Evolutionary conservation across 2,113 vertebrate species (phyloP), one percentile per base, ranked within the genome.

Genomic region (Sciurus niger): DNA sequence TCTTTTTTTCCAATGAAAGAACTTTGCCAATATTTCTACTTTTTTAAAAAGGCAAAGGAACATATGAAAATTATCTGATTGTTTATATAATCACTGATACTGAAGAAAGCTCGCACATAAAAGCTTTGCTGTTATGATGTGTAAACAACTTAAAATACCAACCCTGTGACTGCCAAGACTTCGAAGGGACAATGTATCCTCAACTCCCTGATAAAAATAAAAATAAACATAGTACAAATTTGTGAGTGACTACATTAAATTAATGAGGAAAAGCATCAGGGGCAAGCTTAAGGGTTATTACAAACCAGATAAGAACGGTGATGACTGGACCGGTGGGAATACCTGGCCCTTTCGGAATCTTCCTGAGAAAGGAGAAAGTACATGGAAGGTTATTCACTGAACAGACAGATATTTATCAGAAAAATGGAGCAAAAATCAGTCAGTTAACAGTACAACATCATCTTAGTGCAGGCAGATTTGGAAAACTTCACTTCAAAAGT

Each of bases 331-430:
- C 97, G 98, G 97, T 98, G 97, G 97, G 99, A 99, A 97, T 99
- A 97, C 98, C 98, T 98, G 98, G 99, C 99, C 98, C 99, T 99
- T 97, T 99, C 99, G 93, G 99, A 97, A 98, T 99, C 99, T 98
- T 99, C 99, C 99, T 99, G 97, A 97, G 97, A 98, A 98, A 98
- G 97, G 97, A 98, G 97, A 99, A 89, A 98, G 96, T 60, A 95
- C 96, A 97, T 78, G 85, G 20, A 97, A 93, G 83, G 58, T 97
- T 98, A 98, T 80, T 82, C 58, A 82, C 51, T 22, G 30, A 80
- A 48, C 30, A 73, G 73, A 84, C 46, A 83, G 17, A 0, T 46
- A 22, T 37, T 89, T 32, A 24, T 82, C 58, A 37, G 58, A 92
- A 87, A 85, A 86, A 94, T 17, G 53, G 24, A 65, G 80, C 14